These are phyloP conservation scores for Pelobates fuscus DNA, from an alignment of 2,113 vertebrate species.

Conservation along the genomic window DNA sequence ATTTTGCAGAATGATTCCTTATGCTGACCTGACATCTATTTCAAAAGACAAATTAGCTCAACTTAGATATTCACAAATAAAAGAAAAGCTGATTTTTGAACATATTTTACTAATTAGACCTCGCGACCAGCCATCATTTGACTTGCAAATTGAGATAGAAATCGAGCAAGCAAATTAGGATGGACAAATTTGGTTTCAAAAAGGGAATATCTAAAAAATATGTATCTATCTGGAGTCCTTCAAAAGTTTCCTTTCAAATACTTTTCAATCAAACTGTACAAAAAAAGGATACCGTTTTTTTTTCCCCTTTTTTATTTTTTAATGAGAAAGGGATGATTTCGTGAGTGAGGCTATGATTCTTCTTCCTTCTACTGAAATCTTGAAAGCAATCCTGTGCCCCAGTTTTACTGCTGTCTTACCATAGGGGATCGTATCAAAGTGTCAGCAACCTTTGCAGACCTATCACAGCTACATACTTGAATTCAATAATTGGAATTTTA, in stretches of 20 bases:
- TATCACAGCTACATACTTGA: conserved; percentile 14
- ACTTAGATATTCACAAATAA: conserved; percentile 23
- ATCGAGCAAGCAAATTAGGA: conserved; percentile 22
- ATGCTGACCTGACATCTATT: conserved; percentile 33
- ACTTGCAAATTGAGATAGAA: conserved; percentile 37
- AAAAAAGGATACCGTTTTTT: conserved; percentile 24
- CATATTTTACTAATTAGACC: conserved; percentile 41
- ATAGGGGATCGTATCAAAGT: conserved; percentile 14
- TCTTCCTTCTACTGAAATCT: conserved; percentile 30
- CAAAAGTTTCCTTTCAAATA: conserved; percentile 43
- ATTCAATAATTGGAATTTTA: conserved; percentile 19
- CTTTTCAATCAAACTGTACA: conserved; percentile 37
- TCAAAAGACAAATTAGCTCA: conserved; percentile 38
- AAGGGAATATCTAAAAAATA: neutral
- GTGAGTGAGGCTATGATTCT: conserved; percentile 39
- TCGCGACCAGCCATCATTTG: conserved; percentile 29
- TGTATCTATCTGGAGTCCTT: conserved; percentile 19
- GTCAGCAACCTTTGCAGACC: conserved; percentile 35
- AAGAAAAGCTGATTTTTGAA: conserved; percentile 31
- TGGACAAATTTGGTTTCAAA: conserved; percentile 28
- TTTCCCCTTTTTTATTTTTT: too few relatives aligned
- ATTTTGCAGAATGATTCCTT: conserved; percentile 21
- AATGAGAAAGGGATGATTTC: conserved; percentile 46
- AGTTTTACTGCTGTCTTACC: conserved; percentile 17
- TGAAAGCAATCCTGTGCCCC: conserved; percentile 25